These are phyloP conservation scores for Scaptomyza hsui DNA, from an alignment of 1,140 invertebrate genomes.

Conservation along the genomic window DNA sequence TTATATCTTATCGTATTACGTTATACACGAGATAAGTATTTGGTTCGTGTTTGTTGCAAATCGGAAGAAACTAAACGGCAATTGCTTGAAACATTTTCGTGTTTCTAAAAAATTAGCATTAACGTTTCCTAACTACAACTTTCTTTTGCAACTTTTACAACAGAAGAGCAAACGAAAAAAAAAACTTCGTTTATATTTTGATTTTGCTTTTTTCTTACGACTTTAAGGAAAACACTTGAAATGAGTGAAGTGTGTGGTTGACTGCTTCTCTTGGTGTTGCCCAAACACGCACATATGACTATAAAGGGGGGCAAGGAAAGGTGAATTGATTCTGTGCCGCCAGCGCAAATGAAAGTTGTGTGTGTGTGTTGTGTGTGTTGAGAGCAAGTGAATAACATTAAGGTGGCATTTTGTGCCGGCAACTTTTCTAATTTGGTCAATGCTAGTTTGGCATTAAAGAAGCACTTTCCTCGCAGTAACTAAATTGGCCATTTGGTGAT, in stretches of 20 bases:
- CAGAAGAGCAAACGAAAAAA: constrained; percentile 2
- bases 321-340: constrained; percentile 61
- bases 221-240: constrained; percentile 53
- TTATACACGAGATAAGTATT: constrained; percentile 1
- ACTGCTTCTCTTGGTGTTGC: constrained; percentile 4
- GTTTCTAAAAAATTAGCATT: constrained; percentile 29
- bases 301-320: not conserved
- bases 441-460: constrained; percentile 48
- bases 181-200: constrained; percentile 20
- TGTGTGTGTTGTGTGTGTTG: constrained; percentile 26
- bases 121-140: constrained; percentile 29
- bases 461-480: constrained; percentile 67
- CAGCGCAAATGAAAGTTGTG: constrained; percentile 74
- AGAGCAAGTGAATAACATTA: constrained; percentile 64
- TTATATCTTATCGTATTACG: not conserved
- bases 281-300: constrained; percentile 22
- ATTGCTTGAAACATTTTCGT: constrained; percentile 15
- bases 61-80: constrained; percentile 17
- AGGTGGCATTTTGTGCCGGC: constrained; percentile 54
- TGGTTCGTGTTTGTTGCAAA: constrained; percentile 1
- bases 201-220: constrained; percentile 52
- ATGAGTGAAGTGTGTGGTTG: constrained; percentile 14
- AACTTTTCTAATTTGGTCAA: constrained; percentile 73
- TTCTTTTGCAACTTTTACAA: constrained; percentile 40
- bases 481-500: constrained; percentile 59